Evolutionary conservation across 2,888 invertebrate genomes (phyloP), one percentile per base, ranked within the genome.

Genomic region (Leucoma salicis): DNA sequence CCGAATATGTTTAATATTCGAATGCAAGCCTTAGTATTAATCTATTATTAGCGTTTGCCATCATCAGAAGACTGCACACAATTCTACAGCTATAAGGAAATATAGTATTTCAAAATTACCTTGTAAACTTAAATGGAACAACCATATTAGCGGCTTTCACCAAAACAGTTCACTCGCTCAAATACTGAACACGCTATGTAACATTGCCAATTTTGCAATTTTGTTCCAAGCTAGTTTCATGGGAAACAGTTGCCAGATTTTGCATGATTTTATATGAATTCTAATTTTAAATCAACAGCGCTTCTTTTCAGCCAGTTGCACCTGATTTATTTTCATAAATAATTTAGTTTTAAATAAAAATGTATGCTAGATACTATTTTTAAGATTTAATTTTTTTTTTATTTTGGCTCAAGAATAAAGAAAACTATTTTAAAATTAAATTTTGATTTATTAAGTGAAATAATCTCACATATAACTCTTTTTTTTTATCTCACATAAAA

Each of bases 161-260:
- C 1, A 11, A 27, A 21, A 10, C n/a, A 21, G 3, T 29, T 41
- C 35, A 46, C 51, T 53, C 35, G 29, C 21, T 34, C 34, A 12
- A 14, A 25, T 13, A 33, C 1, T 36, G n/a, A 32, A 14, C 35
- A 28, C 16, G 29, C 29, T 13, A 25, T 10, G n/a, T 2, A 12
- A 29, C 7, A 29, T 13, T 29, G 29, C 7, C 14, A 12, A 3
- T 29, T 1, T 29, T 6, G 29, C 14, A 12, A 3, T 29, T 1
- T 29, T 6, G 29, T 12, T 25, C 11, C 14, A 25, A 27, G 31
- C 31, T 43, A 25, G 29, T 35, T 28, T 13, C 29, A 29, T 29
- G 29, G 14, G 13, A 2, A 13, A 13, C 29, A 29, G 12, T 29
- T 29, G 29, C 14, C 5, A 29, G 12, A 13, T 29, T 7, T 8